phyloP scores from a whole-genome alignment of 2,888 invertebrate genomes.

The Chloroclysta siterata region DNA sequence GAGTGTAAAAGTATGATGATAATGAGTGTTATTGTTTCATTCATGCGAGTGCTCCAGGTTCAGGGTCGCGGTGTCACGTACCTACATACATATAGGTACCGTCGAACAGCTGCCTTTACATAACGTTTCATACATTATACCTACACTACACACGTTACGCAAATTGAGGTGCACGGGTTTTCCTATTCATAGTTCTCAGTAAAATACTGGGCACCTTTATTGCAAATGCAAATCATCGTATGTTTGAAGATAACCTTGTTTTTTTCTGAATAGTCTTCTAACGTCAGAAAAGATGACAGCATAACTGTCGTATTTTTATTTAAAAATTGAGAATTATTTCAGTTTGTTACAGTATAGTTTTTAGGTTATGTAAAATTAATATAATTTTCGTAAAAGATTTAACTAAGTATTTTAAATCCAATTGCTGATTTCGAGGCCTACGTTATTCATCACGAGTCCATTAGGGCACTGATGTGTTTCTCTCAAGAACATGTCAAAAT shows the following conservation, averaged over 20 bases:
- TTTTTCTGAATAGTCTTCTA: too few relatives aligned
- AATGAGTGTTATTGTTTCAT: conserved; percentile 68
- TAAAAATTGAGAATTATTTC: too few relatives aligned
- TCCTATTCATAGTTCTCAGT: background rate
- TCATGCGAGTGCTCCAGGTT: conserved; percentile 60
- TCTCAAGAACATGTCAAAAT: conserved; percentile 35
- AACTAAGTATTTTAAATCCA: too few relatives aligned
- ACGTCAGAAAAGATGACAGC: too few relatives aligned
- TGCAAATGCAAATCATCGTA: too few relatives aligned
- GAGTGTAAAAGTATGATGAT: conserved; percentile 40
- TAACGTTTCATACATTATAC: conserved; percentile 30
- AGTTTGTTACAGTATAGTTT: too few relatives aligned
- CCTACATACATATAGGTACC: too few relatives aligned
- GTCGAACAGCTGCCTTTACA: conserved; percentile 63
- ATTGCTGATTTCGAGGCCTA: conserved; percentile 27
- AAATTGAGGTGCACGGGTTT: conserved; percentile 19
- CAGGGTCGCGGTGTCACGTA: conserved; percentile 63
- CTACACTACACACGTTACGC: conserved; percentile 26
- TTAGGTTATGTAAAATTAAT: too few relatives aligned
- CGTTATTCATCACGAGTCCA: conserved; percentile 37
- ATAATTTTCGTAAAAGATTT: too few relatives aligned
- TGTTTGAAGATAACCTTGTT: too few relatives aligned
- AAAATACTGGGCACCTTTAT: background rate
- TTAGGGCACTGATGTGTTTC: conserved; percentile 26
- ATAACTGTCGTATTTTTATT: too few relatives aligned